phyloP scores from a whole-genome alignment of 2,888 invertebrate species.

The Theristus sp. region DNA sequence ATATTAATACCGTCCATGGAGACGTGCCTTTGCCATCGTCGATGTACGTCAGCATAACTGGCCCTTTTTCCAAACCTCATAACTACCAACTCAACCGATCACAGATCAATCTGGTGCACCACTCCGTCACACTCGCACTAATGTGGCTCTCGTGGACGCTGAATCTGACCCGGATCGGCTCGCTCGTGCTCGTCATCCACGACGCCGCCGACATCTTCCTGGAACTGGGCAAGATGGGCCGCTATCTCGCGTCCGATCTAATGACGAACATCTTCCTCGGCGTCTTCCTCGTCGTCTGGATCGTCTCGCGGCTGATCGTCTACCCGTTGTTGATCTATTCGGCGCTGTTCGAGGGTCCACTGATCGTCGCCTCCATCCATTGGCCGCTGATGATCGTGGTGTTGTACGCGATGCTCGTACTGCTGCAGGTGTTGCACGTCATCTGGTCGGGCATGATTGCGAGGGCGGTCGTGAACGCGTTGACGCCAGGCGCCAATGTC shows the following conservation, averaged over 20 bases:
- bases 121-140: not conserved
- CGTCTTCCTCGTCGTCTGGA: not conserved
- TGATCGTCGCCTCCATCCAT: not conserved
- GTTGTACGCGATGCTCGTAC: not conserved
- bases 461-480: not conserved
- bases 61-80: no score
- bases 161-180: not conserved
- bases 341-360: not conserved
- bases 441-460: not conserved
- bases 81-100: not conserved
- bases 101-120: not conserved
- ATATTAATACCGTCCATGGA: no score
- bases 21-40: no score
- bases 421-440: not conserved
- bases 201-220: not conserved
- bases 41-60: no score
- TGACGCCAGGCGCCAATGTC: not conserved
- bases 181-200: not conserved
- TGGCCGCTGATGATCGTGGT: not conserved
- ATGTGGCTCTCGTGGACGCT: not conserved
- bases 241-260: not conserved
- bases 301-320: not conserved
- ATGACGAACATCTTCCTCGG: not conserved
- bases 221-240: not conserved
- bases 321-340: not conserved